These are phyloP conservation scores for Phylloscopus trochiloides DNA, from an alignment of 2,113 vertebrate species.

Conservation along the genomic window DNA sequence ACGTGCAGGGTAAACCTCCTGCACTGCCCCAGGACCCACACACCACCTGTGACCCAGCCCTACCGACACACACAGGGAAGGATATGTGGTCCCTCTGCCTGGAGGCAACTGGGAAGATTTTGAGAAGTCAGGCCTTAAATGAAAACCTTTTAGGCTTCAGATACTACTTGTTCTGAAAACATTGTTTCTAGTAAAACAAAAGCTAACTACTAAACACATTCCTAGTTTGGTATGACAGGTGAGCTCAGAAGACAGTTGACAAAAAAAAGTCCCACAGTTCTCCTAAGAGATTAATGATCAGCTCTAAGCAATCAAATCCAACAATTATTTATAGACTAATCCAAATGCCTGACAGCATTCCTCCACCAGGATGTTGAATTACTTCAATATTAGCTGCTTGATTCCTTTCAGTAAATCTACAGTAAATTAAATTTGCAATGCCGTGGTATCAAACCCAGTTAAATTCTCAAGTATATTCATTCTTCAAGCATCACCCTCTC, in stretches of 20 bases:
- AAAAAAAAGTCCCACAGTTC: not conserved
- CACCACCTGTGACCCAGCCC: not conserved
- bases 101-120: not conserved
- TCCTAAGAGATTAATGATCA: not conserved
- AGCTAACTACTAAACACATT: not conserved
- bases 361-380: not conserved
- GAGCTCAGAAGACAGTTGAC: not conserved
- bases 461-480: not conserved
- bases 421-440: not conserved
- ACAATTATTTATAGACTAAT: not conserved
- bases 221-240: not conserved
- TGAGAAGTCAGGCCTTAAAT: not conserved
- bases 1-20: not conserved
- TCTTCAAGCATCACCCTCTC: not conserved
- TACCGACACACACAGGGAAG: accelerated
- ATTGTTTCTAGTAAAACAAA: not conserved
- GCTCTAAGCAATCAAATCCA: not conserved
- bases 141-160: not conserved
- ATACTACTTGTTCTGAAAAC: not conserved
- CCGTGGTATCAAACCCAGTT: not conserved
- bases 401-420: not conserved
- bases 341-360: not conserved
- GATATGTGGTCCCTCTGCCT: accelerated
- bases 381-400: not conserved
- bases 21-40: not conserved